Percentiles rank a stretch among this genome's conserved stretches.
These are phyloP conservation scores for Delichon dasypus DNA, from an alignment of 2,797 vertebrate genomes.

Conservation along the genomic window DNA sequence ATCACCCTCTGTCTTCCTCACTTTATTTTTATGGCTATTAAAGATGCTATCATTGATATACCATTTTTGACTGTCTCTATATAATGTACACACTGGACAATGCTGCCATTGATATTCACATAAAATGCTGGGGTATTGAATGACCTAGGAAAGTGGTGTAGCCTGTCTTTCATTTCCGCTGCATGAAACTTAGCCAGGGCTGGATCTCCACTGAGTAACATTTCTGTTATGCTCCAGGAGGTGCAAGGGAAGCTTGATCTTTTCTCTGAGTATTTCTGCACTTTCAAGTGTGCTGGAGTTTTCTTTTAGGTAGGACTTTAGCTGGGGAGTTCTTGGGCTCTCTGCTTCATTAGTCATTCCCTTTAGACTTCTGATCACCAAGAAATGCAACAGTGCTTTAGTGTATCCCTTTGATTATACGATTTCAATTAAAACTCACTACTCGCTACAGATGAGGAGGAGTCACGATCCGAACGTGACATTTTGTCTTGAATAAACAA, in stretches of 20 bases:
- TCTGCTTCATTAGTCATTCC: background rate
- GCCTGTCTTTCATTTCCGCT: background rate
- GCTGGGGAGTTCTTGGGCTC: background rate
- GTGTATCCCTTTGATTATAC: background rate
- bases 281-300: background rate
- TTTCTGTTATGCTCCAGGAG: background rate
- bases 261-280: background rate
- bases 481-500: background rate
- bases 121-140: conserved; percentile 7
- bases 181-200: background rate
- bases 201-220: background rate
- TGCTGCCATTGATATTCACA: background rate
- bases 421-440: conserved; percentile 6
- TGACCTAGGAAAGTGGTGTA: background rate
- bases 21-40: conserved; percentile 65
- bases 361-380: background rate
- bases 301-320: background rate
- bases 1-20: conserved; percentile 42
- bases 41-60: conserved; percentile 60
- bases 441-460: background rate
- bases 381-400: background rate
- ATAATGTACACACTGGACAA: background rate
- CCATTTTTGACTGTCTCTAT: conserved; percentile 42
- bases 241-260: background rate
- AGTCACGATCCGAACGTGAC: fast-evolving